Evolutionary conservation across 2,888 invertebrate genomes (phyloP), one percentile per base, ranked within the genome.

Genomic region (Lydus trimaculatus): DNA sequence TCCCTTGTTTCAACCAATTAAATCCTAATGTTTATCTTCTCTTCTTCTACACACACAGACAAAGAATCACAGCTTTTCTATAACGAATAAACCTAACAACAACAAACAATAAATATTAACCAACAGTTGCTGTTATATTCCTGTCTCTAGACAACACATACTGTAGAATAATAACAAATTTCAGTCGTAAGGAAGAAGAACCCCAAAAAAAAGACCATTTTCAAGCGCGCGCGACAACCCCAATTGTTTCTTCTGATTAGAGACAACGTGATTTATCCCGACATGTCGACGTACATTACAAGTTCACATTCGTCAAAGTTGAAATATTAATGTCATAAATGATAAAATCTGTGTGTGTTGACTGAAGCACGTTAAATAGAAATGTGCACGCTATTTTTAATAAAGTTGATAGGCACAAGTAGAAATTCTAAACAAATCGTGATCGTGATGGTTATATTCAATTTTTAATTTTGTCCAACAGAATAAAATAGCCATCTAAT

Each of bases 291-390:
- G 73, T 78, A 79, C n/a, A 77, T 79, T 80, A 80, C 76, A 70
- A 75, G 70, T 59, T 71, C 73, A 71, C 78, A 77, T 76, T 76
- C 75, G 76, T 78, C 78, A 79, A 79, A 66, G 66, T 77, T 43
- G 71, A 79, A 78, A 77, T 79, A 79, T 80, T 76, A 78, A 78
- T 74, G 79, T 77, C 80, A 80, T 72, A 75, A 73, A 71, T 69
- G 73, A 74, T 73, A 70, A 64, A 36, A 69, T 69, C 69, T 63
- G 60, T 61, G 64, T 31, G 56, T 56, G 20, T 39, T 48, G 48
- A 48, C 48, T 48, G 48, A 0, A 9, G 48, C n/a, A 28, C 3
- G 56, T 56, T 56, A 15, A 56, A 28, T 56, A 8, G 56, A 56
- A 56, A 63, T 63, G 65, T 66, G 66, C 69, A 62, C 62, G 60